Base-by-base conservation (phyloP, 92 coral and sea anemone species). In the Micromussa lordhowensis region DNA sequence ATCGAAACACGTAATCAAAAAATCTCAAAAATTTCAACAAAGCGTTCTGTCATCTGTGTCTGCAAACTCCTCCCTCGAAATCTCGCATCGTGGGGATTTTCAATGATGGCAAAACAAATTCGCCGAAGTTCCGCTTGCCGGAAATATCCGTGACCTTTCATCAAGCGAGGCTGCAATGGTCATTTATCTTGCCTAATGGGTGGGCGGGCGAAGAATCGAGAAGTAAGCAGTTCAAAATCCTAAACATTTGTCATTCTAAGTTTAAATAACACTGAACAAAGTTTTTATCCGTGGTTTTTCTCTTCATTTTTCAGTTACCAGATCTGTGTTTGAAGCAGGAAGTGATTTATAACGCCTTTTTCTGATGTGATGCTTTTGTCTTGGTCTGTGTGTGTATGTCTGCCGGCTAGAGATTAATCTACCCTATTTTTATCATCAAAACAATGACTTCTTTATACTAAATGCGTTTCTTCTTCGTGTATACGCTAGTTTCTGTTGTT, bases 101-200 rank as follows among this genome's bases (percentile, higher is more conserved):
- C 87, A 28, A 21, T 54, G 87, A 83, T 83, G 70, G n/a, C 79
- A 83, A 83, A 83, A 83, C 80, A 82, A 83, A n/a, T 24, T n/a
- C 44, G 51, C 74, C 51, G 63, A 70, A 83, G 87, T 83, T 83
- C 87, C 83, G 83, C 32, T 30, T 75, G 49, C 88, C 88, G 88
- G 88, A 85, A 86, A 86, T 77, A 28, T 35, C 12, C 66, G 83
- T 77, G 89, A 77, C 83, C 89, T 75, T 73, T 34, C n/a, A 17
- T 55, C 28, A 19, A n/a, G 26, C 73, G 76, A 49, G 35, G 83
- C 78, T 14, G 29, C 79, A 44, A 31, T 55, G 32, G 4, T 30
- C 34, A 36, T 76, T 85, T 34, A 40, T 57, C 24, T 84, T 29
- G 18, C 49, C 63, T 32, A 21, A 6, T 29, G 77, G 58, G 44